Conservation (phyloP, 2,888 invertebrate genomes). For the Melanargia galathea region DNA sequence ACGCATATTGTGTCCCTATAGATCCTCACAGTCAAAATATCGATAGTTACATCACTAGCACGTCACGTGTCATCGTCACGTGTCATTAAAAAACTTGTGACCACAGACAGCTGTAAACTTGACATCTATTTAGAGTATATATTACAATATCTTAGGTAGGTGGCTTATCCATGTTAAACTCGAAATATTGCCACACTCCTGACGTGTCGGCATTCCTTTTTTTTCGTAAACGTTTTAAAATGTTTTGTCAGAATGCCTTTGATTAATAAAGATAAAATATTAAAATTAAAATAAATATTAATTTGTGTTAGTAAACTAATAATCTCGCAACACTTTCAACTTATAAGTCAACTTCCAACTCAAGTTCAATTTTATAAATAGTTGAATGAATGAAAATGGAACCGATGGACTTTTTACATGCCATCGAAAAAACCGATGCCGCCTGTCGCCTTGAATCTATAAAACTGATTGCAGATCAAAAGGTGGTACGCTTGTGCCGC, state of each 20-base stretch:
- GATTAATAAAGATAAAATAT: conserved; percentile 15
- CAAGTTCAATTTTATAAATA: background rate
- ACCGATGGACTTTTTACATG: conserved; percentile 1
- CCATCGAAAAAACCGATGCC: conserved; percentile 30
- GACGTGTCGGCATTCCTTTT: conserved; percentile 10
- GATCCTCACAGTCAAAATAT: too few species aligned
- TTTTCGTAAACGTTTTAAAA: conserved; percentile 14
- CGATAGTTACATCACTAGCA: too few species aligned
- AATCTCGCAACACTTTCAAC: background rate
- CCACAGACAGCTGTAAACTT: too few species aligned
- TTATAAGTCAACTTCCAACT: background rate
- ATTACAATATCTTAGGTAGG: too few species aligned
- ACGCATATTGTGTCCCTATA: too few species aligned
- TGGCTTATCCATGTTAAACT: background rate
- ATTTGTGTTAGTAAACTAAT: background rate
- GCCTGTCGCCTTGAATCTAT: conserved; percentile 33
- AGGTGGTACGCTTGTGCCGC: background rate
- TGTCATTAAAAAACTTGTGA: too few species aligned
- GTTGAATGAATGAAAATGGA: conserved; percentile 10
- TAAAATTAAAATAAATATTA: background rate
- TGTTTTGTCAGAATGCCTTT: conserved; percentile 32
- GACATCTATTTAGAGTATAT: too few species aligned
- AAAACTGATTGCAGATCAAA: background rate
- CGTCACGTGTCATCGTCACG: too few species aligned
- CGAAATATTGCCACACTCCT: conserved; percentile 34